Conservation (phyloP, 2,113 vertebrate species). For the Eulemur macaco region DNA sequence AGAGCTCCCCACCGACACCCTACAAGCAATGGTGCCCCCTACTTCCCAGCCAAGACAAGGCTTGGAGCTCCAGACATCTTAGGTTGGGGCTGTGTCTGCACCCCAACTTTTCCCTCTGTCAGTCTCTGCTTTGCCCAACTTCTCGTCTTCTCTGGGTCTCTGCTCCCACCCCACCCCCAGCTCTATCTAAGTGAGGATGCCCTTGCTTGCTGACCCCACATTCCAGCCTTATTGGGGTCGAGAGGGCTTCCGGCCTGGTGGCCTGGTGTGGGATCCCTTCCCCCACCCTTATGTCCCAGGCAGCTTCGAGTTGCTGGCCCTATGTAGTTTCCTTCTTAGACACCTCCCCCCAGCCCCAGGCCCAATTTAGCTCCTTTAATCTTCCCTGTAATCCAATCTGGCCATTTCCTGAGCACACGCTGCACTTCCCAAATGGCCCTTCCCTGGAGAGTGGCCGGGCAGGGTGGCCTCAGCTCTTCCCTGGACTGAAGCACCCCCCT, state of each 20-base stretch:
- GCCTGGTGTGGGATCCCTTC: conserved; percentile 37
- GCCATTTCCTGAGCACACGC: conserved; percentile 66
- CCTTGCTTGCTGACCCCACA: conserved; percentile 39
- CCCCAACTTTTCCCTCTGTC: neutral
- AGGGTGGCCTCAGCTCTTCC: neutral
- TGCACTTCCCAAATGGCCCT: conserved; percentile 65
- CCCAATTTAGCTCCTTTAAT: conserved; percentile 79
- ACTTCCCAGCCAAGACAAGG: neutral
- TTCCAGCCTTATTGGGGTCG: conserved; percentile 53
- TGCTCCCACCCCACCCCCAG: neutral
- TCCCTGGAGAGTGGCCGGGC: neutral
- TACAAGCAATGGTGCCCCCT: neutral
- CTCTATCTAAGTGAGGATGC: neutral
- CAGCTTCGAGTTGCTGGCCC: neutral
- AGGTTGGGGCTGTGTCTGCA: neutral
- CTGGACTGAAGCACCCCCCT: neutral
- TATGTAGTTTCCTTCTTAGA: neutral
- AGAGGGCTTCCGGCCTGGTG: conserved; percentile 56
- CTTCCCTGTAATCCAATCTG: conserved; percentile 69
- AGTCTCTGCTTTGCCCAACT: neutral
- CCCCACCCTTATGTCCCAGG: neutral
- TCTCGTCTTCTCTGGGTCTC: neutral
- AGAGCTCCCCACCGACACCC: neutral
- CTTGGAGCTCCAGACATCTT: neutral
- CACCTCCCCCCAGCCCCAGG: conserved; percentile 60